Evolutionary conservation across 2,888 invertebrate species (phyloP), one percentile per base, ranked within the genome.

Genomic region (Unio pictorum): DNA sequence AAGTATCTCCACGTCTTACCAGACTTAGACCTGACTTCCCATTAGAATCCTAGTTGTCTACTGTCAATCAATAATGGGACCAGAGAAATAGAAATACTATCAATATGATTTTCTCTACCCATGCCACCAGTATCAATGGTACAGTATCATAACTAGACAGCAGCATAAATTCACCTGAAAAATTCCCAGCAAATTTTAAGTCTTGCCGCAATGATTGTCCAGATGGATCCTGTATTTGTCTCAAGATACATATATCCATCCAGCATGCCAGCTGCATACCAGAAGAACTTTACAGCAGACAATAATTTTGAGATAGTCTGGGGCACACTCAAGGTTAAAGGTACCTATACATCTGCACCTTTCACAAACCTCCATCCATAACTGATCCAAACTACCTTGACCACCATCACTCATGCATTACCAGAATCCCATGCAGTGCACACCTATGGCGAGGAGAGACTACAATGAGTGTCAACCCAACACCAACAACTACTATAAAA

Each of bases 371-470:
- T 15, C 73, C 75, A 34, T 60, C 60, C 20, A 60, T n/a, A 15
- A 66, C 70, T 8, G 64, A 62, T 34, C 67, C 61, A 20, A 65
- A 59, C 6, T 70, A 64, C 20, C 23, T 69, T 8, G 69, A 66
- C 6, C 34, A 56, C 8, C 69, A 71, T 17, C 55, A 65, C 23
- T 58, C 28, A 17, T 34, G 4, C 4, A 20, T 71, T 20, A 60
- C 68, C 4, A 17, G 66, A 3, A 67, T 73, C 8, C 73, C 66
- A 15, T 26, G 11, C 23, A 64, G 68, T 28, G 66, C 68, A 2
- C 73, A 71, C 61, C n/a, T 71, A 5, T 73, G 70, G 70, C 65
- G 67, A 20, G 73, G 73, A 11, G 73, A 8, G 64, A 73, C 30
- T 73, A 67, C 30, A 73, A 63, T 45, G 69, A 63, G 28, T 55